These are phyloP conservation scores for Cerastoderma edule DNA, from an alignment of 2,888 invertebrate species.

Conservation along the genomic window DNA sequence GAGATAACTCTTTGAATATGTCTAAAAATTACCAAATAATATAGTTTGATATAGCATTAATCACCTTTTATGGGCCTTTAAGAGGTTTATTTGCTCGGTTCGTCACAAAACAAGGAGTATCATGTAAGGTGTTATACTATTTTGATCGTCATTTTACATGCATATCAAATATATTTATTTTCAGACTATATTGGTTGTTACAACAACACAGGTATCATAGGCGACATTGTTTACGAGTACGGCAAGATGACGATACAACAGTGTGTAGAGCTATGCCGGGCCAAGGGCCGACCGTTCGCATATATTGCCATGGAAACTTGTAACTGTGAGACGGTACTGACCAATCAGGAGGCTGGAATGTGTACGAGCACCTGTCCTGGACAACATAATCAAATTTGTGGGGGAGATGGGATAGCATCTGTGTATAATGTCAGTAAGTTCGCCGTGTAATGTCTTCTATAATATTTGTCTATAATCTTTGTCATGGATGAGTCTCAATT, in stretches of 20 bases:
- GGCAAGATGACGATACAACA: slow-evolving; percentile 54
- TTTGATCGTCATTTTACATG: too few species aligned
- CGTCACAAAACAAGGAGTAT: too few species aligned
- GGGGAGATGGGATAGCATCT: slow-evolving; percentile 37
- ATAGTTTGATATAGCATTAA: too few species aligned
- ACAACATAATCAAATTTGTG: slow-evolving; percentile 55
- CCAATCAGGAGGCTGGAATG: slow-evolving; percentile 5
- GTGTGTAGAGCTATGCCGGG: slow-evolving; percentile 54
- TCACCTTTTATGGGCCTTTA: too few species aligned
- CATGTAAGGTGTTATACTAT: too few species aligned
- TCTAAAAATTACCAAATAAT: too few species aligned
- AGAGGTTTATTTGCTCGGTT: too few species aligned
- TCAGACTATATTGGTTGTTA: slow-evolving; percentile 55
- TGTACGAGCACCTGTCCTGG: slow-evolving; percentile 41
- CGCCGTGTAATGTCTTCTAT: neutral
- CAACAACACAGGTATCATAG: neutral
- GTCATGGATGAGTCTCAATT: too few species aligned
- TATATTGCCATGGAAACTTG: slow-evolving; percentile 31
- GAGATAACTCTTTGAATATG: too few species aligned
- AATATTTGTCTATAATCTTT: too few species aligned
- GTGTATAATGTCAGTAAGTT: slow-evolving; percentile 53
- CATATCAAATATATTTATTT: too few species aligned
- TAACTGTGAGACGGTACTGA: slow-evolving; percentile 29
- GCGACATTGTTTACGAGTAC: neutral
- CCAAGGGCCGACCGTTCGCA: slow-evolving; percentile 9